Conservation (phyloP, 2,113 vertebrate genomes). For the Micromys minutus region DNA sequence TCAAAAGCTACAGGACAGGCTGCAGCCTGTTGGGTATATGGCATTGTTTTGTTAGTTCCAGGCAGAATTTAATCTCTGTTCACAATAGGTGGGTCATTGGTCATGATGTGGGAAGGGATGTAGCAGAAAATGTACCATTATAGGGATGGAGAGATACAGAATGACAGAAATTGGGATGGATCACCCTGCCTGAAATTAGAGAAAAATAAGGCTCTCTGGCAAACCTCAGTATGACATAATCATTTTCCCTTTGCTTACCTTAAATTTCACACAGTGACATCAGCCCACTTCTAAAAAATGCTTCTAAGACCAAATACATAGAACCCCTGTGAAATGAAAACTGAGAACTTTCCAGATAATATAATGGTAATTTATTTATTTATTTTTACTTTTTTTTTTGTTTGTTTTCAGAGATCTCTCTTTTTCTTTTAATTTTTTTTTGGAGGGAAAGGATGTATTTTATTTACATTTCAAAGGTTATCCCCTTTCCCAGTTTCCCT, state of each 20-base stretch:
- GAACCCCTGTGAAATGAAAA: background rate
- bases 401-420: too few relatives aligned
- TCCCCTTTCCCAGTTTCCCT: too few relatives aligned
- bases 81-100: background rate
- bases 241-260: background rate
- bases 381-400: too few relatives aligned
- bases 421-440: too few relatives aligned
- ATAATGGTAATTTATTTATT: background rate
- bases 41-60: background rate
- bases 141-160: background rate
- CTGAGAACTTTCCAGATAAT: constrained; percentile 14
- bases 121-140: background rate
- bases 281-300: background rate
- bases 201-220: background rate
- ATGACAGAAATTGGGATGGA: background rate
- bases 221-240: background rate
- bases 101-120: background rate
- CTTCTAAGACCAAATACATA: constrained; percentile 22
- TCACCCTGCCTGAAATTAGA: background rate
- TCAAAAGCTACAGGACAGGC: background rate
- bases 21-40: background rate
- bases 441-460: too few relatives aligned
- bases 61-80: background rate
- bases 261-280: background rate
- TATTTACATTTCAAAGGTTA: too few relatives aligned